A percentile compares a stretch with the other conserved stretches of the same genome.
Evolutionary conservation across 2,113 vertebrate species (phyloP).

Genomic region (Ptychochromis oligacanthus): DNA sequence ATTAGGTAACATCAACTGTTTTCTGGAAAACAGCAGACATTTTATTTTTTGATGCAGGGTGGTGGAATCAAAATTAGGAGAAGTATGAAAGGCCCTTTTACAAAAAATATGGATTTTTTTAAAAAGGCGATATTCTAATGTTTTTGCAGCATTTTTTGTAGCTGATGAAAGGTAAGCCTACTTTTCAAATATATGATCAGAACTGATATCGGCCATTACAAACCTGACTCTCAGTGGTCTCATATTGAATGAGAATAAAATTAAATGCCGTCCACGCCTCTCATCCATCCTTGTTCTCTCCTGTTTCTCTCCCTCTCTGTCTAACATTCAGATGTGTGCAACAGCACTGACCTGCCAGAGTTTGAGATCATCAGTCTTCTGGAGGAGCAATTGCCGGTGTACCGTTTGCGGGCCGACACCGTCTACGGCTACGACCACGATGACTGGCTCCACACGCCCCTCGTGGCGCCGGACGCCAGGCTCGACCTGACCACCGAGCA

Average conservation of each 20-base stretch:
- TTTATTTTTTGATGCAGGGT: too few species aligned
- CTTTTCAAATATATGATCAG: background rate
- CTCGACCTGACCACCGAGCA: slow-evolving; percentile 95
- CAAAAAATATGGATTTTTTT: background rate
- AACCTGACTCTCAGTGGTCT: background rate
- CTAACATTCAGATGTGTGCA: slow-evolving; percentile 91
- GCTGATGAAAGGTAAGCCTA: background rate
- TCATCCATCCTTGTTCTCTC: background rate
- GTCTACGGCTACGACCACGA: slow-evolving; percentile 97
- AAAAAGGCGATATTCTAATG: too few species aligned
- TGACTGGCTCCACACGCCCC: slow-evolving; percentile 98
- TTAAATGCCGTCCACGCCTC: background rate
- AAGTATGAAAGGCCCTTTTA: background rate
- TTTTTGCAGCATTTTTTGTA: too few species aligned
- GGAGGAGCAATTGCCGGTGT: slow-evolving; percentile 97
- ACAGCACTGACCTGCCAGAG: slow-evolving; percentile 96
- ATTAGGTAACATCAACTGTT: too few species aligned
- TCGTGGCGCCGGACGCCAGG: slow-evolving; percentile 88
- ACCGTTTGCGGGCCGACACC: slow-evolving; percentile 93
- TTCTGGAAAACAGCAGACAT: too few species aligned
- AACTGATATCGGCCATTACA: background rate
- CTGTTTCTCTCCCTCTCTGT: background rate
- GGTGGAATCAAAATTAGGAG: too few species aligned
- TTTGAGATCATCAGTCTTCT: slow-evolving; percentile 99
- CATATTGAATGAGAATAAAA: background rate